Percentiles rank a stretch among this genome's conserved stretches.
These are phyloP conservation scores for Torymus auratus DNA, from an alignment of 2,888 invertebrate genomes.

Conservation along the genomic window DNA sequence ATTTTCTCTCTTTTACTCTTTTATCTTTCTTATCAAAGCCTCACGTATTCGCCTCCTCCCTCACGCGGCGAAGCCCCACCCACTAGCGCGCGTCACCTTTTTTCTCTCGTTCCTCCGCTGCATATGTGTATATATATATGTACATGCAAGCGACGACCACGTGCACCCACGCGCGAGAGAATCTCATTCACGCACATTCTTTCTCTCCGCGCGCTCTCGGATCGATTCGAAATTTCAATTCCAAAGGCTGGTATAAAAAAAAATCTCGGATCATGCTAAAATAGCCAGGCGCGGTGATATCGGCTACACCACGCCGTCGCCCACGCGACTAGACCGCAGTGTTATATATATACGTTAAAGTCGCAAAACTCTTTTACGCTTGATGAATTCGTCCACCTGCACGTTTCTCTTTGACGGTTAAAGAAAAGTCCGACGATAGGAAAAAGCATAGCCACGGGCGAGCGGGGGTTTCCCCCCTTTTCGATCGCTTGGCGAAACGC, in stretches of 20 bases:
- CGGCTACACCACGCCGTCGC: no score
- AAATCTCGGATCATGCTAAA: not conserved
- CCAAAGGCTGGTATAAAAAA: not conserved
- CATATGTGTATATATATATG: not conserved
- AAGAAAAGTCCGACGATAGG: not conserved
- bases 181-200: constrained; percentile 5
- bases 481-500: no score
- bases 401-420: not conserved
- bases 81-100: constrained; percentile 15
- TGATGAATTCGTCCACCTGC: constrained; percentile 28
- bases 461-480: no score
- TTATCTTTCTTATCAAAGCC: constrained; percentile 57
- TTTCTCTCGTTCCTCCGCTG: constrained; percentile 12
- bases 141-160: constrained; percentile 7
- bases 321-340: no score
- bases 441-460: not conserved
- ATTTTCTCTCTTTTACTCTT: constrained; percentile 57
- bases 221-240: not conserved
- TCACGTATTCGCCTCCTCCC: constrained; percentile 30
- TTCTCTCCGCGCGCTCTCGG: constrained; percentile 4
- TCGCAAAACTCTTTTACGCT: constrained; percentile 38
- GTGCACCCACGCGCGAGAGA: not conserved
- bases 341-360: not conserved
- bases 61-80: not conserved
- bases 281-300: not conserved